Evolutionary conservation across 2,113 vertebrate species (phyloP).

Genomic region (Phalacrocorax pelagicus): DNA sequence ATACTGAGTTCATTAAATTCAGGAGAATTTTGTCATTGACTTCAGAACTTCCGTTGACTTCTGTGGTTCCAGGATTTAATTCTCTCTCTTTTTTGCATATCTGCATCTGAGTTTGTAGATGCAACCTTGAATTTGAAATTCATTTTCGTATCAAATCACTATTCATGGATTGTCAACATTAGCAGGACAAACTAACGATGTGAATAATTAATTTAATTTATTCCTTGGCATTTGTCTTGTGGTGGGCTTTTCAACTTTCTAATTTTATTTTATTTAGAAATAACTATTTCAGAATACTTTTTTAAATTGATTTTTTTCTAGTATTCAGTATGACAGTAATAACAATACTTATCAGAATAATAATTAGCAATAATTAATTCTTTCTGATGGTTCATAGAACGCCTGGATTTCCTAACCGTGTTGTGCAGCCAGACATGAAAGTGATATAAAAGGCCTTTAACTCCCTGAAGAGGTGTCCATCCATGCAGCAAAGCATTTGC

Average conservation of each 20-base stretch:
- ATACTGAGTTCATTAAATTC: background rate
- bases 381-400: background rate
- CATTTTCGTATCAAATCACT: background rate
- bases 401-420: background rate
- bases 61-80: background rate
- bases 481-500: background rate
- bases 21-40: background rate
- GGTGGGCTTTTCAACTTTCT: accelerated
- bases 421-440: background rate
- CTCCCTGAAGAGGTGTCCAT: background rate
- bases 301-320: background rate
- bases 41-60: background rate
- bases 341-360: background rate
- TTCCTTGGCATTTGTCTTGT: background rate
- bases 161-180: background rate
- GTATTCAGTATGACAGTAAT: background rate
- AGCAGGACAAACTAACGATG: background rate
- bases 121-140: background rate
- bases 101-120: background rate
- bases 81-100: background rate
- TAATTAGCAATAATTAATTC: background rate
- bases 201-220: background rate
- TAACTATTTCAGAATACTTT: background rate
- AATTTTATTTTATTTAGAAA: background rate
- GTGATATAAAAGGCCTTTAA: background rate